Evolutionary conservation across 1,140 invertebrate species (phyloP), one percentile per base, ranked within the genome.

Genomic region (Daktulosphaira vitifoliae): DNA sequence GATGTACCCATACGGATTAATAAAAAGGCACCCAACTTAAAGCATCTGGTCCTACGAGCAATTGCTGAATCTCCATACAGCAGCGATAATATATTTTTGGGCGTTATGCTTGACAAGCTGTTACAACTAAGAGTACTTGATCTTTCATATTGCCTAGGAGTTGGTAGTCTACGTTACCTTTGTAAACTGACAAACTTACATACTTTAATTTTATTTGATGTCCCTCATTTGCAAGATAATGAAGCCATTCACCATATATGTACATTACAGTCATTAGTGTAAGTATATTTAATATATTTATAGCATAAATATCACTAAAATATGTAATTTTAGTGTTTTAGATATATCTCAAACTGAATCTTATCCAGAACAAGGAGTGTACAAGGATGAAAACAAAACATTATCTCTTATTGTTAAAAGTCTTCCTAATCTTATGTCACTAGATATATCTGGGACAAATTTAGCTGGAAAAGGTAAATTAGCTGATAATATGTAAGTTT

Each of bases 391-490:
- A 23, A 85, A 86, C 74, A 74, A 80, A 65, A 77, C 82, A 23
- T 74, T 96, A 25, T 75, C 80, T 26, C 77, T 80, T 66, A 76
- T 96, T 33, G 82, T 94, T 2, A 77, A 79, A 48, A 85, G 77
- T 71, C 77, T 96, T 69, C 85, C 88, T 0, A 73, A 84, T 59
- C 75, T 96, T 38, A 80, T 79, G 52, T 90, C 88, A 44, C 75
- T 96, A 49, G 93, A 96, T 75, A 94, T 96, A 73, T 94, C 90
- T 6, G 90, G 90, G 2, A 90, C 89, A 18, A 89, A 90, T 77
- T 75, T 90, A 46, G 92, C 92, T 39, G 92, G 92, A 22, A 82
- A 83, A 68, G 88, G 88, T 72, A 68, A 67, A 20, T 66, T 52
- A n/a, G n/a, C n/a, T n/a, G n/a, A n/a, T n/a, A n/a, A n/a, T n/a